Evolutionary conservation across 2,113 vertebrate genomes (phyloP), one percentile per base, ranked within the genome.

Genomic region (Gavialis gangeticus): DNA sequence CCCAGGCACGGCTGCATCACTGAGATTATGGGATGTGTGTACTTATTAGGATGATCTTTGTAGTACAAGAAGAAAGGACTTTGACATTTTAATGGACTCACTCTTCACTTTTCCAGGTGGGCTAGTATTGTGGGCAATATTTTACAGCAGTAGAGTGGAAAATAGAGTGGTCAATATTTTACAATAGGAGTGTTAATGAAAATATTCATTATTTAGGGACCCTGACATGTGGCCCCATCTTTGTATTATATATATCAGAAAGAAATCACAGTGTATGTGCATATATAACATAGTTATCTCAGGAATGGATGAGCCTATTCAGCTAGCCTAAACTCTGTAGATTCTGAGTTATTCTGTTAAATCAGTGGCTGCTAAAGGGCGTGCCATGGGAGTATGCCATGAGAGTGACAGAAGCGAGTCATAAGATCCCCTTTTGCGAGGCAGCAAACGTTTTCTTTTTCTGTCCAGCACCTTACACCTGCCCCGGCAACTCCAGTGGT

Each of bases 231-330:
- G 30, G 85, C 78, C 57, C 79, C 54, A 57, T 10, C 56, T 1
- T 18, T 25, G 3, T 84, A 90, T 88, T 89, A 59, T 83, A 30
- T 75, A n/a, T 0, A 0, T 2, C 25, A 57, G 12, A 58, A 73
- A 58, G 28, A 21, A 67, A 56, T 18, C 64, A 5, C 9, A 14
- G 2, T 27, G 58, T 77, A 25, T 2, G 57, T 89, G 4, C 71
- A 77, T 55, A 54, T 13, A 21, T 24, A 59, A 46, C 28, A 22
- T 75, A 25, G 78, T 12, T 27, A 55, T 15, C 12, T 80, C 6
- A 85, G 34, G 21, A 22, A 37, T 5, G 6, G 30, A 22, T 73
- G 34, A 73, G 46, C 21, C 19, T 24, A 37, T 24, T 46, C 21
- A 46, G 34, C 22, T 46, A 46, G 59, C 13, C 63, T 12, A 92